Evolutionary conservation across 2,888 invertebrate species (phyloP).

Genomic region (Hedychridium roseum): DNA sequence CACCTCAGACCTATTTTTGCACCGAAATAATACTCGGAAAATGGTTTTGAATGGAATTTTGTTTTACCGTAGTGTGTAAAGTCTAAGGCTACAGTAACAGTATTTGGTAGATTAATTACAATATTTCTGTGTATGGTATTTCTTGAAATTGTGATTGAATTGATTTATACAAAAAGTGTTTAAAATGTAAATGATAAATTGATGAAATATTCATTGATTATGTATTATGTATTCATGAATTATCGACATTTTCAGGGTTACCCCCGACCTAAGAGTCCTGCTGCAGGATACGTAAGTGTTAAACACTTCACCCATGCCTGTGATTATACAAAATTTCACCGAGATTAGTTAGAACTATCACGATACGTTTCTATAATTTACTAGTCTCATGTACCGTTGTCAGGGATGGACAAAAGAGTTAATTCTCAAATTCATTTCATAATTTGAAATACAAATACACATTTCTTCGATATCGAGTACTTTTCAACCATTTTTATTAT

Average conservation of each 20-base stretch:
- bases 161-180: no score
- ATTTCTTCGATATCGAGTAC: background rate
- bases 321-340: no score
- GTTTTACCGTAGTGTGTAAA: no score
- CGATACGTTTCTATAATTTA: conserved; percentile 22
- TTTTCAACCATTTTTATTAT: no score
- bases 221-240: background rate
- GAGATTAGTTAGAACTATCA: no score
- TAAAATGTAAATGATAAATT: background rate
- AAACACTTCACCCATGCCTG: background rate
- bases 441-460: background rate
- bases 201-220: background rate
- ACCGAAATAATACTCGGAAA: no score
- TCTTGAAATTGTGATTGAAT: no score
- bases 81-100: no score
- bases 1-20: no score
- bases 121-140: no score
- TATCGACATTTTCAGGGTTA: conserved; percentile 13
- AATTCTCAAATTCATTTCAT: background rate
- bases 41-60: no score
- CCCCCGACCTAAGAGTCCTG: conserved; percentile 47
- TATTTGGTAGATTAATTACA: no score
- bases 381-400: background rate
- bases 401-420: conserved; percentile 5
- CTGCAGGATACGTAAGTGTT: conserved; percentile 48